Evolutionary conservation across 2,113 vertebrate genomes (phyloP).

Genomic region (Oceanites oceanicus): DNA sequence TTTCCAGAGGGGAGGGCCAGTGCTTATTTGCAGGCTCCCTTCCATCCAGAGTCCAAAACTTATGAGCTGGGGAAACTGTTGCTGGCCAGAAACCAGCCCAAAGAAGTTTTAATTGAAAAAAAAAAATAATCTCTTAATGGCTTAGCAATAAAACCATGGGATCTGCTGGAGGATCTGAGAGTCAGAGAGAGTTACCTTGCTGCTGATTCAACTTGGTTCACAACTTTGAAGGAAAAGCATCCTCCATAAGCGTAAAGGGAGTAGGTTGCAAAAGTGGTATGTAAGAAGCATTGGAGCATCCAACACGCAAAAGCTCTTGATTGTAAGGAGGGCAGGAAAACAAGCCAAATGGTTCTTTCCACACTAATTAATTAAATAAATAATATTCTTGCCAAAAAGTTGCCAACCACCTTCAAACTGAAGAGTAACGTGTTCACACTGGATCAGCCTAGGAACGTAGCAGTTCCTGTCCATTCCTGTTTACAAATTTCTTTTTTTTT

Average conservation of each 20-base stretch:
- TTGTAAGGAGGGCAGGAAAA: neutral
- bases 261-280: neutral
- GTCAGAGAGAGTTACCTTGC: neutral
- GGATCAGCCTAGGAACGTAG: slow-evolving; percentile 29
- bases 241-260: neutral
- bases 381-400: slow-evolving; percentile 43
- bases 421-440: slow-evolving; percentile 36
- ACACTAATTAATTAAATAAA: slow-evolving; percentile 50
- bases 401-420: slow-evolving; percentile 23
- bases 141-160: neutral
- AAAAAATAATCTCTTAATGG: neutral
- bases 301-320: neutral
- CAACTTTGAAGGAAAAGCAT: neutral
- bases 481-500: neutral
- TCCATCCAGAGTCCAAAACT: neutral
- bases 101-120: neutral
- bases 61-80: neutral
- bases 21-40: neutral
- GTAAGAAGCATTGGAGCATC: neutral
- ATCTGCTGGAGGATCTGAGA: neutral
- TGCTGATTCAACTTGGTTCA: neutral
- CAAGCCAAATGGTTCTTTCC: neutral
- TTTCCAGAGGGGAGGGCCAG: neutral
- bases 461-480: slow-evolving; percentile 57
- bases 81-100: neutral